Base-by-base conservation (phyloP, 92 coral and sea anemone genomes). In the Paramuricea clavata region DNA sequence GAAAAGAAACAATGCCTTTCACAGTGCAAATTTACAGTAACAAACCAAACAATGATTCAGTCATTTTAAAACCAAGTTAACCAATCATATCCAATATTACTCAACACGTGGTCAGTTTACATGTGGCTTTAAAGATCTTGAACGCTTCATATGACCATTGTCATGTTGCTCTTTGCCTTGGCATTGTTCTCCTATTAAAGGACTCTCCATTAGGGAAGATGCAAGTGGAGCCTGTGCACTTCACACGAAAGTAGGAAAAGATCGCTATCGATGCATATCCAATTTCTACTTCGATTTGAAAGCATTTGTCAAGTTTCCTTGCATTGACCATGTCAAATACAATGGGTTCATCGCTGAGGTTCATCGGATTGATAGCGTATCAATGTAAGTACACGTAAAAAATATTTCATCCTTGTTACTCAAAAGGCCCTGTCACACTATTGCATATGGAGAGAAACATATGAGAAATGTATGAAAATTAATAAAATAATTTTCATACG, bases 301-400 rank as follows among this genome's bases (percentile, higher is more conserved):
- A n/a, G 74, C 74, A 5, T 67, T 67, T 34, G 39, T 67, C 19
- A 23, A 28, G 22, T 67, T 67, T n/a, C 74, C 1, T 22, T 28
- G 15, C 22, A 2, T 28, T 15, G 74, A 67, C 74, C 74, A 67
- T 28, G 39, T 30, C 6, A 67, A 67, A n/a, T 67, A 28, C 74
- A 30, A 67, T 28, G 74, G 74, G 9, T 67, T 67, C 27, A 30
- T 67, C 19, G 33, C 22, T 21, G 74, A 67, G 1, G 74, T 67
- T 67, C 34, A 67, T 34, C 74, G 74, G 7, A 67, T 15, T n/a
- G 74, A 67, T 28, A 31, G 74, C 8, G 74, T 22, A 12, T 23
- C 36, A 28, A 67, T 67, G 74, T 67, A 34, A 67, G 74, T 67
- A n/a, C n/a, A n/a, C n/a, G n/a, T n/a, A n/a, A n/a, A n/a, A n/a